Conservation (phyloP, 2,888 invertebrate species). For the Ochropleura plecta region DNA sequence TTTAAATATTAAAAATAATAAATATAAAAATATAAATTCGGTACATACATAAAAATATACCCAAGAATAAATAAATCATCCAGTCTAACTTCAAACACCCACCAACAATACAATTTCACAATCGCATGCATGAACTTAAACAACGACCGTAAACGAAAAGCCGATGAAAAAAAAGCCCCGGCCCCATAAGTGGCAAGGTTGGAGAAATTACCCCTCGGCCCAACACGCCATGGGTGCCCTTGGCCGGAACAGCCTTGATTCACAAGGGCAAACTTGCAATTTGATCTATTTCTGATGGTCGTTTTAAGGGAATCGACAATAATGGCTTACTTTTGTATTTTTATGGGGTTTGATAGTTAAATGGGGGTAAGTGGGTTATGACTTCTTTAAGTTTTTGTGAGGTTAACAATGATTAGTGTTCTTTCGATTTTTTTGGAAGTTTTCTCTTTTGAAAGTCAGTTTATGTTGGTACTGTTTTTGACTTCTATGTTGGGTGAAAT, state of each 20-base stretch:
- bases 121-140: conserved; percentile 58
- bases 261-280: conserved; percentile 48
- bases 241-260: conserved; percentile 62
- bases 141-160: conserved; percentile 45
- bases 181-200: conserved; percentile 66
- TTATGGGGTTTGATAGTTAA: conserved; percentile 16
- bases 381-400: not conserved
- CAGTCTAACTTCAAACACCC: not conserved
- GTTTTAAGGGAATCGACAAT: conserved; percentile 36
- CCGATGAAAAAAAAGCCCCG: conserved; percentile 45
- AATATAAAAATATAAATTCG: too few relatives aligned
- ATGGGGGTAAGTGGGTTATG: not conserved
- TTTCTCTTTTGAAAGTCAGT: not conserved
- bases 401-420: not conserved
- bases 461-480: not conserved
- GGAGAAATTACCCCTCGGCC: conserved; percentile 60
- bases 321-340: conserved; percentile 44
- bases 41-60: too few relatives aligned
- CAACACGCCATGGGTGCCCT: conserved; percentile 73
- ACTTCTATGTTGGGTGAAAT: too few relatives aligned
- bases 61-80: too few relatives aligned
- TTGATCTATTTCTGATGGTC: conserved; percentile 65
- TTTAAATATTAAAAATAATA: too few relatives aligned
- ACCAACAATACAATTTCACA: conserved; percentile 20
- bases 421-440: not conserved